Base-by-base conservation (phyloP, 2,113 vertebrate species). In the Erythrolamprus reginae region DNA sequence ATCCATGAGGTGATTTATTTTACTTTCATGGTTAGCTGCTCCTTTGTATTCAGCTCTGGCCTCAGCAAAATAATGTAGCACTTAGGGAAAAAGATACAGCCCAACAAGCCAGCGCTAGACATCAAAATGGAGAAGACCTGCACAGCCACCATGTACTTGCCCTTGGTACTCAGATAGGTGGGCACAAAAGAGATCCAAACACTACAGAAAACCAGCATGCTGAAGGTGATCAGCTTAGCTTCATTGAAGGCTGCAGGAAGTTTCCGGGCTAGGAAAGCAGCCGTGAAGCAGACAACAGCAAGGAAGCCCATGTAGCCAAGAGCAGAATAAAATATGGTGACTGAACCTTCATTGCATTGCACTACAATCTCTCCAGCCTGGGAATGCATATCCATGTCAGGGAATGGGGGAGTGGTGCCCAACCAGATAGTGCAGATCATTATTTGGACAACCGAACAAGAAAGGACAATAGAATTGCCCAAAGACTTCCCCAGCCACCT, bases 191-290 rank as follows among this genome's bases (percentile, higher is more conserved):
- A 33, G 5, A 70, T 6, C 61, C n/a, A 70, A 70, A 70, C 33
- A 52, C 58, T 85, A n/a, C 84, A 84, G 26, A 85, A 85, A 50
- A 87, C 38, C 58, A 91, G 19, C 90, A 91, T 82, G 85, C 85
- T 91, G 84, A 91, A 91, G 23, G 85, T 87, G 15, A 90, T 70
- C 24, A 87, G 33, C 48, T 82, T 91, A 48, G 90, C 85, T 87
- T 91, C 61, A 38, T 55, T 82, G 51, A 91, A 85, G 84, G 84
- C 15, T 4, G 5, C 84, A 52, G 89, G 82, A 0, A 90, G 82
- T 17, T 5, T 70, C 1, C 13, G 5, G 5, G 61, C 61, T 15
- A 70, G 5, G n/a, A 70, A 70, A 70, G 61, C 61, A 9, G 17
- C n/a, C 2, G 13, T 2, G 12, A 33, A 70, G 13, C 61, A 70